Evolutionary conservation across 2,113 vertebrate genomes (phyloP).

Genomic region (Okapia johnstoni): DNA sequence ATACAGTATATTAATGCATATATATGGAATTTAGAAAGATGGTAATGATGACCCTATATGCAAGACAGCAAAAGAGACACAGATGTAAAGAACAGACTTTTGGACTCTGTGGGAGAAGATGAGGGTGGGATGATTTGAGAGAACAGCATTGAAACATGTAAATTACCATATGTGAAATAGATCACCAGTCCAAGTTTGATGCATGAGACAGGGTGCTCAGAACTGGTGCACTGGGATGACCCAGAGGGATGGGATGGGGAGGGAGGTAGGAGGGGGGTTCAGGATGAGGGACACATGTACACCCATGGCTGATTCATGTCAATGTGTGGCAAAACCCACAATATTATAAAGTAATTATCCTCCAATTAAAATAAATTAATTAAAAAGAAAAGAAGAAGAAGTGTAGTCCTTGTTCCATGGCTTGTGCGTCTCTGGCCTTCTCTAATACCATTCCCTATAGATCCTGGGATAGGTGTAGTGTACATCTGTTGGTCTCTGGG

Average conservation of each 20-base stretch:
- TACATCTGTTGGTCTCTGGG: background rate
- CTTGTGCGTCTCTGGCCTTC: background rate
- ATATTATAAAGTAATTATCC: background rate
- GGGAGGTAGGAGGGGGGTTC: background rate
- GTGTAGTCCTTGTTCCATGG: fast-evolving
- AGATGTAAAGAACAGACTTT: background rate
- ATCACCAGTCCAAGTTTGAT: background rate
- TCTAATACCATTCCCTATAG: background rate
- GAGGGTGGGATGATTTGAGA: background rate
- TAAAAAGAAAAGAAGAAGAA: background rate
- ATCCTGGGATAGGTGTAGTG: background rate
- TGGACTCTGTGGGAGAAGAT: background rate
- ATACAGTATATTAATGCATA: background rate
- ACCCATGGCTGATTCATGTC: background rate
- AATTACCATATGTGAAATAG: background rate
- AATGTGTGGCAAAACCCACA: background rate
- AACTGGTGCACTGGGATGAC: background rate
- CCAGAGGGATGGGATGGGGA: background rate
- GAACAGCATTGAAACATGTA: background rate
- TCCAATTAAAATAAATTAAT: background rate
- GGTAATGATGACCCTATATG: background rate
- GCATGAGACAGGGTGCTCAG: background rate
- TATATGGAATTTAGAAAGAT: background rate
- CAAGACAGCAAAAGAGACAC: background rate
- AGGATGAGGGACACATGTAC: background rate